Base-by-base conservation (phyloP, 2,888 invertebrate species). In the Listrodromus nycthemerus region DNA sequence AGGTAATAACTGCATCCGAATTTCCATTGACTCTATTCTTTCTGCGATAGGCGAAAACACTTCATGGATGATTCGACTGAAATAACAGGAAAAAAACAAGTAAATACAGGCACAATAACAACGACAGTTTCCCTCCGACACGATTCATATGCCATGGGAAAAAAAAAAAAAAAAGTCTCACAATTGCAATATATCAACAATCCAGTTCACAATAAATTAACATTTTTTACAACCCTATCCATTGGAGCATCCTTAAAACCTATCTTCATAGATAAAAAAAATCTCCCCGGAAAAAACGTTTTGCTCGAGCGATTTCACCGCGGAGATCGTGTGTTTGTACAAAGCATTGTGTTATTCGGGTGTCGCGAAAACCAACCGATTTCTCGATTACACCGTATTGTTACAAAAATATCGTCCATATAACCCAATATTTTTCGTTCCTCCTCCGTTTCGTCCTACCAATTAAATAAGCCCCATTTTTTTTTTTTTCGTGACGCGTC, bases 331-430 rank as follows among this genome's bases (percentile, higher is more conserved):
- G 48, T 66, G 37, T 37, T 77, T 66, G 69, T 78, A 77, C 77
- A 82, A 80, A 77, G 69, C 76, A 30, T 58, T 58, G 16, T 73
- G 52, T 67, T 21, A 61, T 69, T 33, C 37, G 21, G 50, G 45
- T 73, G 24, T 19, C 65, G 45, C 75, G 45, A 79, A 48, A 58
- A 61, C 7, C 30, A 33, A 61, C 67, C 27, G 30, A 45, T 8
- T 70, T 24, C 71, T 61, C 75, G 45, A 67, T 55, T 69, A 63
- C 76, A 41, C 71, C 66, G 41, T 21, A 37, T 45, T 61, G n/a
- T 65, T 70, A 66, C 41, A 66, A 80, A 80, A 80, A 71, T 81
- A 76, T 76, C 21, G 19, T 21, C 37, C 37, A 52, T 21, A 16
- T 45, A 52, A 63, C 27, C 16, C 19, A 19, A 37, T 66, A 33